These are phyloP conservation scores for Eupleurogrammus muticus DNA, from an alignment of 2,797 vertebrate species.

Conservation along the genomic window DNA sequence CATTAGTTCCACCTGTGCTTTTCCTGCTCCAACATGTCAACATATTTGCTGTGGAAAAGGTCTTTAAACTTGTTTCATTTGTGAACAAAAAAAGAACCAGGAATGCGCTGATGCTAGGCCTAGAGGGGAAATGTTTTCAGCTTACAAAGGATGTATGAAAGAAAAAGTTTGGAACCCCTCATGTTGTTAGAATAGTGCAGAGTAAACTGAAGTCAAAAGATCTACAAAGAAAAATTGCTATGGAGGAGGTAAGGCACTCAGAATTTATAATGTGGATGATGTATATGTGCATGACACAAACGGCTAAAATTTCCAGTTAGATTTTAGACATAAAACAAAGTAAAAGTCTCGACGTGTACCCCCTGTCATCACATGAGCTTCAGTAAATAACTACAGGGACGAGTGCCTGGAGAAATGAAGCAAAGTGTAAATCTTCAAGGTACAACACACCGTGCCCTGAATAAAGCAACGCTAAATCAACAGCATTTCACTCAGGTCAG, in stretches of 20 bases:
- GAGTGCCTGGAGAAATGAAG: slow-evolving; percentile 65
- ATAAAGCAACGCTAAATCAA: slow-evolving; percentile 78
- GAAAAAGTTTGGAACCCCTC: neutral
- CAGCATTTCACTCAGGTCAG: slow-evolving; percentile 75
- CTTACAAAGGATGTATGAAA: too few relatives aligned
- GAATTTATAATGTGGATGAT: slow-evolving; percentile 13
- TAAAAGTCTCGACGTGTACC: slow-evolving; percentile 26
- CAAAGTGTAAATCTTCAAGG: slow-evolving; percentile 70
- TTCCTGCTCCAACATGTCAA: neutral
- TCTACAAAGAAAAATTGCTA: neutral
- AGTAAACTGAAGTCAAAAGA: neutral
- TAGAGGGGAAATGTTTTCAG: neutral
- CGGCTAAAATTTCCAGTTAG: slow-evolving; percentile 47
- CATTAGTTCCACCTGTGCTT: neutral
- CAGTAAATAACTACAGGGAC: slow-evolving; percentile 71
- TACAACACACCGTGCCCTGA: slow-evolving; percentile 63
- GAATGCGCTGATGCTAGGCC: neutral
- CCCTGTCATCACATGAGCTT: slow-evolving; percentile 57
- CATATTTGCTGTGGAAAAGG: neutral
- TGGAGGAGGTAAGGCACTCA: neutral
- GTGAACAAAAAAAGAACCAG: neutral
- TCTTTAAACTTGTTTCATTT: neutral
- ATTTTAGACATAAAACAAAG: slow-evolving; percentile 43
- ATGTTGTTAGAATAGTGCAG: neutral
- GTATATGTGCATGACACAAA: slow-evolving; percentile 24